Percentiles rank a stretch among this genome's conserved stretches.
phyloP scores from a whole-genome alignment of 1,140 invertebrate species.

The Paracyclopina nana region DNA sequence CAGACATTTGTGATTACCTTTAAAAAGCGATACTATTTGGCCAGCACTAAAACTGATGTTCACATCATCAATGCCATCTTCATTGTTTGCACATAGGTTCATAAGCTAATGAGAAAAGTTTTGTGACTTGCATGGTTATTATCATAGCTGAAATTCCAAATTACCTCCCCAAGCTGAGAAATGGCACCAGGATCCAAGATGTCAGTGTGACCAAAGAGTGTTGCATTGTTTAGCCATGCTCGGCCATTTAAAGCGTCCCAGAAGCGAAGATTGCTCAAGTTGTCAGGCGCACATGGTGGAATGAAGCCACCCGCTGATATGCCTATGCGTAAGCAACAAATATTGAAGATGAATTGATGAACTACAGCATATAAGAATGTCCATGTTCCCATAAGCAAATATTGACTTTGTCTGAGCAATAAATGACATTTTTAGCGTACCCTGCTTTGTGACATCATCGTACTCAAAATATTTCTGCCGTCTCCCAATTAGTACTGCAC shows the following conservation, averaged over 20 bases:
- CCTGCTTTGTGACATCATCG: too few species aligned
- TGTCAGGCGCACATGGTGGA: background rate
- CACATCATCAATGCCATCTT: background rate
- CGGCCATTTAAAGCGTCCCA: background rate
- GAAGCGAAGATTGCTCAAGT: background rate
- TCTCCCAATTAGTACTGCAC: too few species aligned
- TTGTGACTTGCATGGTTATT: too few species aligned
- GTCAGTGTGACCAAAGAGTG: background rate
- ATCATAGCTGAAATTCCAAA: too few species aligned
- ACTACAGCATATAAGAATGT: too few species aligned
- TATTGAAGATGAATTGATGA: too few species aligned
- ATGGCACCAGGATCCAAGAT: background rate
- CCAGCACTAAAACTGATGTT: background rate
- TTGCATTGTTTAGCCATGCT: background rate
- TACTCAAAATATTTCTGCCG: background rate
- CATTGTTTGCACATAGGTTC: background rate
- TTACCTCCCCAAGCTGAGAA: too few species aligned
- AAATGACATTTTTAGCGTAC: background rate
- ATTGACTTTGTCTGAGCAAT: too few species aligned
- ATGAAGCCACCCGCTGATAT: background rate
- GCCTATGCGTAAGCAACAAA: background rate
- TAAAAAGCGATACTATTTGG: background rate
- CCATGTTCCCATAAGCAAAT: too few species aligned
- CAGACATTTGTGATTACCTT: background rate
- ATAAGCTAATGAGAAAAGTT: background rate